These are phyloP conservation scores for Drosophila lini DNA, from an alignment of 1,140 invertebrate species.

Conservation along the genomic window DNA sequence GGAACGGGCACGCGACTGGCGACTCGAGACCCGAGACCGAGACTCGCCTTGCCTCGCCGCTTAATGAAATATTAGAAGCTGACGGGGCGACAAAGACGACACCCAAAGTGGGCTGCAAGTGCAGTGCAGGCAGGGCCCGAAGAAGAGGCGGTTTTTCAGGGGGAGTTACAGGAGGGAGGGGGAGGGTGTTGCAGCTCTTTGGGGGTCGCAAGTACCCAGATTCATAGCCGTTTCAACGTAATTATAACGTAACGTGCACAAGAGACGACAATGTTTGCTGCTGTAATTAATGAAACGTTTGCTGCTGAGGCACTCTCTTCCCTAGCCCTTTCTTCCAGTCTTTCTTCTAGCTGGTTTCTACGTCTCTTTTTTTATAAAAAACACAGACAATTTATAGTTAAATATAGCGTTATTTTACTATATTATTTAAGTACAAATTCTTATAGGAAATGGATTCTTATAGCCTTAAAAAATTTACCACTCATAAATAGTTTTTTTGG, in stretches of 20 bases:
- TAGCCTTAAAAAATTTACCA: too few relatives aligned
- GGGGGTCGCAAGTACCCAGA: constrained; percentile 12
- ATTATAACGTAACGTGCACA: constrained; percentile 74
- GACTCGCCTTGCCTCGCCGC: constrained; percentile 20
- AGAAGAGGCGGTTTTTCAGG: neutral
- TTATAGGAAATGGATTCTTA: too few relatives aligned
- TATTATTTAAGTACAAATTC: too few relatives aligned
- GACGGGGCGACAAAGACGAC: constrained; percentile 66
- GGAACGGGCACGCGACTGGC: constrained; percentile 67
- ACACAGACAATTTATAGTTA: too few relatives aligned
- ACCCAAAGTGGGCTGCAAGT: constrained; percentile 37
- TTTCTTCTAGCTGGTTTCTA: constrained; percentile 10
- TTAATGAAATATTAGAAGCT: constrained; percentile 80
- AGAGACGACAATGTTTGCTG: constrained; percentile 43
- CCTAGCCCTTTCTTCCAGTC: neutral
- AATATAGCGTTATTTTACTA: too few relatives aligned
- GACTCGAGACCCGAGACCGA: constrained; percentile 32
- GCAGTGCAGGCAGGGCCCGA: neutral
- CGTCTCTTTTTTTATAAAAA: neutral
- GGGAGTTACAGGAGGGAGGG: neutral
- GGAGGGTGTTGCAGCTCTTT: neutral
- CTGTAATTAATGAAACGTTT: constrained; percentile 47
- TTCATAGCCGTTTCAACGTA: constrained; percentile 45
- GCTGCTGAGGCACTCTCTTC: constrained; percentile 9
- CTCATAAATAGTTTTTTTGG: too few relatives aligned